phyloP scores from a whole-genome alignment of 2,888 invertebrate genomes.

The Arge pagana region DNA sequence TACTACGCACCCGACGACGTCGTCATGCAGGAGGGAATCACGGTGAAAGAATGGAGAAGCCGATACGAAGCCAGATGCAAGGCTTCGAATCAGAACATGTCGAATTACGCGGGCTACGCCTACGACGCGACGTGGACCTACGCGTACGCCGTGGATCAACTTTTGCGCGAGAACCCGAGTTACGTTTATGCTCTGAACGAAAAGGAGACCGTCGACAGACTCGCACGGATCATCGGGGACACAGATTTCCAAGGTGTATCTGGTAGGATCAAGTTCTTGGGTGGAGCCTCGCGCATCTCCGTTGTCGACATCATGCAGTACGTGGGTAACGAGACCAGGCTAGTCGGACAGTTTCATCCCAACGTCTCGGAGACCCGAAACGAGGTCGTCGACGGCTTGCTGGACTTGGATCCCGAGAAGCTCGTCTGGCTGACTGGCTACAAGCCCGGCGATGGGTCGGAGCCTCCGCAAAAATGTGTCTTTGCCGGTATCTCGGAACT shows the following conservation, averaged over 20 bases:
- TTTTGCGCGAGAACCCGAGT: conserved; percentile 67
- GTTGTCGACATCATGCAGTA: conserved; percentile 67
- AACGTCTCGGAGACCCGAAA: conserved; percentile 58
- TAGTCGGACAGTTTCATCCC: conserved; percentile 67
- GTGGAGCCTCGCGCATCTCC: conserved; percentile 70
- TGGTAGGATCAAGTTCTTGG: conserved; percentile 71
- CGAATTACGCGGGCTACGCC: conserved; percentile 75
- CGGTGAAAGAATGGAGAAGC: conserved; percentile 67
- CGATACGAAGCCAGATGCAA: conserved; percentile 54
- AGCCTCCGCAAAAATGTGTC: conserved; percentile 66
- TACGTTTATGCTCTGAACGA: conserved; percentile 64
- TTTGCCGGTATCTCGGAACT: conserved; percentile 70
- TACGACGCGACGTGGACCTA: conserved; percentile 86
- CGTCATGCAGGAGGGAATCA: conserved; percentile 68
- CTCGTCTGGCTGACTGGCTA: conserved; percentile 71
- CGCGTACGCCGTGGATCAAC: conserved; percentile 70
- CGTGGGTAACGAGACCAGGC: conserved; percentile 58
- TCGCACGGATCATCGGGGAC: conserved; percentile 66
- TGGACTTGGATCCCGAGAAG: conserved; percentile 62
- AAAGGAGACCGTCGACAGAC: conserved; percentile 62
- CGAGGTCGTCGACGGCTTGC: conserved; percentile 61
- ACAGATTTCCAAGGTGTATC: conserved; percentile 77
- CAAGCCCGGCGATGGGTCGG: conserved; percentile 71
- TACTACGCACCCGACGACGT: conserved; percentile 67
- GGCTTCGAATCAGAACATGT: conserved; percentile 49